Evolutionary conservation across 2,113 vertebrate genomes (phyloP).

Genomic region (Edolisoma coerulescens): DNA sequence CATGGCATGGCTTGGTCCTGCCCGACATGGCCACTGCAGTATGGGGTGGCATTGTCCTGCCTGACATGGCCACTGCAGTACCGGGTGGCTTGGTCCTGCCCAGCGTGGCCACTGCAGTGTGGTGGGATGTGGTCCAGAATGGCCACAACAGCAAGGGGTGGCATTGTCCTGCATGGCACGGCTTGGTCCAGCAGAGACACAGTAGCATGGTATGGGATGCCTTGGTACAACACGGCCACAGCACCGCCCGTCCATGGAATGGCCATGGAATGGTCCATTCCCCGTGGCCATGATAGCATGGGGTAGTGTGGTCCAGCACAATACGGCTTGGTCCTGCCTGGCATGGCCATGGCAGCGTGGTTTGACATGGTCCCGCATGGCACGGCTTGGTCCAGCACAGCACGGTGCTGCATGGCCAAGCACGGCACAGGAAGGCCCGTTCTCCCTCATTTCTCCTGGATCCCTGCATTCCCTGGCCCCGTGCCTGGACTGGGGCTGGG

Average conservation of each 20-base stretch:
- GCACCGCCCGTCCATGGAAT: accelerated
- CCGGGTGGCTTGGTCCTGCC: background rate
- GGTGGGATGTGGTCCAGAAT: no score
- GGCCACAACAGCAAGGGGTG: background rate
- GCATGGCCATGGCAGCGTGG: background rate
- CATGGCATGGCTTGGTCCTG: accelerated
- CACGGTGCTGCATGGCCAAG: background rate
- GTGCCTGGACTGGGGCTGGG: accelerated
- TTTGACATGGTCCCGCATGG: background rate
- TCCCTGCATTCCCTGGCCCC: background rate
- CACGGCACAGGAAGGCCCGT: accelerated
- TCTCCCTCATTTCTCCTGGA: background rate
- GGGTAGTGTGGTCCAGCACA: background rate
- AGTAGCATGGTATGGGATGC: background rate
- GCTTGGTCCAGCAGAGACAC: background rate
- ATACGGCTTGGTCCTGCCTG: accelerated
- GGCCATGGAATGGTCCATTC: background rate
- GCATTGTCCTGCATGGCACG: accelerated
- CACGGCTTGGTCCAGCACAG: background rate
- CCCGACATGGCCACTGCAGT: no score
- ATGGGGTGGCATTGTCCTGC: no score
- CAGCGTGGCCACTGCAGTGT: no score
- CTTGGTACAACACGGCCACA: background rate
- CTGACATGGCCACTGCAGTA: background rate
- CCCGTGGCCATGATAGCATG: background rate